Percentiles rank a stretch among this genome's conserved stretches.
phyloP scores from a whole-genome alignment of 2,797 vertebrate species.

The Mallotus villosus region DNA sequence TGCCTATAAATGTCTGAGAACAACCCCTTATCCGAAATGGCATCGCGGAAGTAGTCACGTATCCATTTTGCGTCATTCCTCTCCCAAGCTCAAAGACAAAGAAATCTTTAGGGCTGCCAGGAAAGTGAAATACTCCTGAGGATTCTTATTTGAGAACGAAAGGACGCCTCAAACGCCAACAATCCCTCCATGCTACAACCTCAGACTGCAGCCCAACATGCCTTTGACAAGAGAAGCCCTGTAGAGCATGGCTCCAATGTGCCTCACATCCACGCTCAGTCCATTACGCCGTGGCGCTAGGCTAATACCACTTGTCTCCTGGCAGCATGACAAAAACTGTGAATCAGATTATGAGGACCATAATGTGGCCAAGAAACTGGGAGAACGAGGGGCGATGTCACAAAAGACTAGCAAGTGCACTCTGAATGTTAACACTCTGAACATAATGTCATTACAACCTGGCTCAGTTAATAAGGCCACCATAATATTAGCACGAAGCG shows the following conservation, averaged over 20 bases:
- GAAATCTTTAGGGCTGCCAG: not conserved
- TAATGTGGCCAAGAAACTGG: constrained; percentile 62
- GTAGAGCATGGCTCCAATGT: constrained; percentile 54
- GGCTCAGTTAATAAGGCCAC: constrained; percentile 60
- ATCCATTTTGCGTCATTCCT: not conserved
- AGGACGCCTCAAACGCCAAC: not conserved
- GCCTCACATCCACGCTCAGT: constrained; percentile 66
- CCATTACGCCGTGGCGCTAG: constrained; percentile 64
- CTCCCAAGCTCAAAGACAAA: not conserved
- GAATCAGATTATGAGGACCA: constrained; percentile 73
- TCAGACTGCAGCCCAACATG: constrained; percentile 54
- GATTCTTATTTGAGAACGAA: not conserved
- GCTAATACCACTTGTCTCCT: constrained; percentile 63
- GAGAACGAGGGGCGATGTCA: constrained; percentile 57
- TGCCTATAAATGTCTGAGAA: not conserved
- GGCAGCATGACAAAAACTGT: constrained; percentile 70
- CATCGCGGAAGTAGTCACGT: not conserved
- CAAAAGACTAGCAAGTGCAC: constrained; percentile 40
- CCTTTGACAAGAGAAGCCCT: constrained; percentile 50
- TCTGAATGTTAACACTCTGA: constrained; percentile 45
- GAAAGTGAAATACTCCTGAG: not conserved
- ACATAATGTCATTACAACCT: constrained; percentile 64
- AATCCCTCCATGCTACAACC: constrained; percentile 34
- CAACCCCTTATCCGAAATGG: constrained; percentile 13
- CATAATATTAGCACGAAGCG: constrained; percentile 61